A percentile compares a stretch with the other conserved stretches of the same genome.
These are phyloP conservation scores for Pammene fasciana DNA, from an alignment of 2,888 invertebrate species.

Conservation along the genomic window DNA sequence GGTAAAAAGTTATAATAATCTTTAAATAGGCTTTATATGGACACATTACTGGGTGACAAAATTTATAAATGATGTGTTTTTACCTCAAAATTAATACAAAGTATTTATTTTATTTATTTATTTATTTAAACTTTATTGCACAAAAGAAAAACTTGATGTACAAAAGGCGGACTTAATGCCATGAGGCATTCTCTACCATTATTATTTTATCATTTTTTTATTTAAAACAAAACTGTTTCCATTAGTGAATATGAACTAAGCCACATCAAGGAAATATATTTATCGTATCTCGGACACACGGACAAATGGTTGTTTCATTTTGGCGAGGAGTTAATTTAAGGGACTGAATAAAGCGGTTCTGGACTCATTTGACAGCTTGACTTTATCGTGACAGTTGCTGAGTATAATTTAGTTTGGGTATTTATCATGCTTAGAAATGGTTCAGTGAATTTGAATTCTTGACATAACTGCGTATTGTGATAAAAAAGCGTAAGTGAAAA, in stretches of 20 bases:
- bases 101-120: too few relatives aligned
- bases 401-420: not conserved
- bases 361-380: constrained; percentile 24
- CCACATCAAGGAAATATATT: constrained; percentile 19
- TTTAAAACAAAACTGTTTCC: not conserved
- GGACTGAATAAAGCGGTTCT: constrained; percentile 19
- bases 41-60: too few relatives aligned
- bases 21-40: too few relatives aligned
- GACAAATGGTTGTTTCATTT: constrained; percentile 39
- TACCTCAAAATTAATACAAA: too few relatives aligned
- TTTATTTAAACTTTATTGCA: too few relatives aligned
- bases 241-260: not conserved
- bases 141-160: too few relatives aligned
- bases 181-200: too few relatives aligned
- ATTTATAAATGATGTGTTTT: too few relatives aligned
- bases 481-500: too few relatives aligned
- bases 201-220: too few relatives aligned
- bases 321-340: constrained; percentile 35
- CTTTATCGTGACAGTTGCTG: constrained; percentile 9
- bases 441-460: constrained; percentile 1
- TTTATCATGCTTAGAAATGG: not conserved
- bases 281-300: constrained; percentile 18
- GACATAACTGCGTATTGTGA: not conserved
- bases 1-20: too few relatives aligned
- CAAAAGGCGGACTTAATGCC: too few relatives aligned